phyloP scores from a whole-genome alignment of 2,113 vertebrate genomes.

The Eulemur macaco region DNA sequence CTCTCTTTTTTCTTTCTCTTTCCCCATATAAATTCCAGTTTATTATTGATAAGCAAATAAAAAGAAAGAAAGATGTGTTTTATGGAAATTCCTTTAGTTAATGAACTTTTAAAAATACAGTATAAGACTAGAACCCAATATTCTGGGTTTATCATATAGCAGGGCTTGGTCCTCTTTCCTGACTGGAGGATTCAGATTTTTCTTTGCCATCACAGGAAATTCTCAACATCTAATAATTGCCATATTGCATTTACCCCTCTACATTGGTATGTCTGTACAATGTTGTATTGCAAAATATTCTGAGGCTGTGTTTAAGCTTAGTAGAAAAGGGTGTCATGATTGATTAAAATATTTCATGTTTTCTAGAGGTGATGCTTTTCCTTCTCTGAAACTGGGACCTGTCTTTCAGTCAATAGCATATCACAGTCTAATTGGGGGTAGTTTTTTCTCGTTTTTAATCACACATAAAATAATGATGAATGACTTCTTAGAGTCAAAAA shows the following conservation, averaged over 20 bases:
- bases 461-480: neutral
- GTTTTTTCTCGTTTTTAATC: neutral
- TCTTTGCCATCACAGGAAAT: neutral
- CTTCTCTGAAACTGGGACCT: neutral
- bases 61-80: neutral
- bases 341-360: neutral
- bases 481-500: neutral
- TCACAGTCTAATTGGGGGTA: neutral
- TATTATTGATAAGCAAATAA: neutral
- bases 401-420: neutral
- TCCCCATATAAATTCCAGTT: neutral
- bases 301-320: neutral
- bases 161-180: neutral
- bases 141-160: neutral
- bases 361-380: neutral
- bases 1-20: neutral
- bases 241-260: neutral
- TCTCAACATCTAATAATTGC: neutral
- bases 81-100: neutral
- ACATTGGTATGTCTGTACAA: neutral
- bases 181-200: neutral
- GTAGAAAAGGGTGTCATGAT: neutral
- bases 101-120: slow-evolving; percentile 6
- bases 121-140: neutral
- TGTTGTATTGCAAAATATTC: neutral